A percentile compares a stretch with the other conserved stretches of the same genome.
phyloP scores from a whole-genome alignment of 2,113 vertebrate species.

The Varanus komodoensis region DNA sequence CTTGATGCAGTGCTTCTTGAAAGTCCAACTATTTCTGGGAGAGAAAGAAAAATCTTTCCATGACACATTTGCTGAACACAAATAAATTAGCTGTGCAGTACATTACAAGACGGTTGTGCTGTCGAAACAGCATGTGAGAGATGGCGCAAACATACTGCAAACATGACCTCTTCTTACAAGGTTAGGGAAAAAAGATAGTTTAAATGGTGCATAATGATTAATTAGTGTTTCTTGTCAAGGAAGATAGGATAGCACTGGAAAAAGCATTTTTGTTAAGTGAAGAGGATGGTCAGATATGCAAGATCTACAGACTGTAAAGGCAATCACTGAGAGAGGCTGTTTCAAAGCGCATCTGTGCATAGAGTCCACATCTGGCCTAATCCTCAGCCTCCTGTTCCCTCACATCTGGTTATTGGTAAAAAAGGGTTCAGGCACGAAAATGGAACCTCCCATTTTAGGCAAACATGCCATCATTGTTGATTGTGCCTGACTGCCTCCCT shows the following conservation, averaged over 20 bases:
- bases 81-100: slow-evolving; percentile 6
- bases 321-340: neutral
- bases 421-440: too few relatives aligned
- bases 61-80: slow-evolving; percentile 28
- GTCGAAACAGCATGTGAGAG: neutral
- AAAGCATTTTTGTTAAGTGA: neutral
- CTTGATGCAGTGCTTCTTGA: neutral
- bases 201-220: slow-evolving; percentile 33
- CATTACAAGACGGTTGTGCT: neutral
- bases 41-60: neutral
- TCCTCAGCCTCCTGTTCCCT: neutral
- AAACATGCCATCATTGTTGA: neutral
- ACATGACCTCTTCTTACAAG: neutral
- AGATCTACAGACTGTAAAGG: neutral
- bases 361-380: neutral
- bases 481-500: neutral
- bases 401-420: too few relatives aligned
- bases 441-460: neutral
- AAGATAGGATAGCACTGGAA: neutral
- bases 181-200: slow-evolving; percentile 7
- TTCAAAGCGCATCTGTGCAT: neutral
- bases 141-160: neutral
- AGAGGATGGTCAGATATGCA: neutral
- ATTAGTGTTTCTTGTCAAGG: slow-evolving; percentile 15
- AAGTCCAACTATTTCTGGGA: neutral